These are phyloP conservation scores for Eudyptes chrysolophus DNA, from an alignment of 2,113 vertebrate species.

Conservation along the genomic window DNA sequence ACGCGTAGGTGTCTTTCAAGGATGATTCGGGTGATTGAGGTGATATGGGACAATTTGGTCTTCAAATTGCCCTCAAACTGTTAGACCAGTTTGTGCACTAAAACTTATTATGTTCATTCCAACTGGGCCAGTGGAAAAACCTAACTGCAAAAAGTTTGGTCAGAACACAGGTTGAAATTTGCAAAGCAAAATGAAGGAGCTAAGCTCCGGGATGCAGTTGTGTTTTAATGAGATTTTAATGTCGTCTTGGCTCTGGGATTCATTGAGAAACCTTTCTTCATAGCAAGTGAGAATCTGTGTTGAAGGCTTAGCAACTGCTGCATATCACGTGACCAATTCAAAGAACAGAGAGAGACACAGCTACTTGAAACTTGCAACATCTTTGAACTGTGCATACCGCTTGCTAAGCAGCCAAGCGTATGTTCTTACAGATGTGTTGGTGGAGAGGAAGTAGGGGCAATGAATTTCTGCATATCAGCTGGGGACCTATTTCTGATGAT, in stretches of 20 bases:
- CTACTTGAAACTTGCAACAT: not conserved
- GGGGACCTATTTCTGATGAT: not conserved
- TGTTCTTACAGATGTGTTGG: not conserved
- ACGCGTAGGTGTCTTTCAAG: accelerated
- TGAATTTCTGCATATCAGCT: not conserved
- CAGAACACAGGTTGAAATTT: not conserved
- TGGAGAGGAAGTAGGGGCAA: not conserved
- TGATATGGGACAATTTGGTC: not conserved
- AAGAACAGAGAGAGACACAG: not conserved
- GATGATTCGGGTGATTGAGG: accelerated
- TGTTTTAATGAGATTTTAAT: not conserved
- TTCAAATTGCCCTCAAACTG: not conserved
- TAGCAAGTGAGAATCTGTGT: not conserved
- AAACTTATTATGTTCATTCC: not conserved
- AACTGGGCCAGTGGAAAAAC: not conserved
- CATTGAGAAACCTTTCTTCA: not conserved
- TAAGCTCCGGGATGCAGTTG: not conserved
- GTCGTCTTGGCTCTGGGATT: not conserved
- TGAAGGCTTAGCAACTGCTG: not conserved
- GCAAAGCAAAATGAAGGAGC: not conserved
- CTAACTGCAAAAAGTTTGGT: not conserved
- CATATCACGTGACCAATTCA: not conserved
- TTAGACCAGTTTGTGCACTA: not conserved
- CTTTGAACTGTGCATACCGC: not conserved
- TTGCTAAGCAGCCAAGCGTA: not conserved